phyloP scores from a whole-genome alignment of 2,888 invertebrate genomes.

The Tetropium fuscum region DNA sequence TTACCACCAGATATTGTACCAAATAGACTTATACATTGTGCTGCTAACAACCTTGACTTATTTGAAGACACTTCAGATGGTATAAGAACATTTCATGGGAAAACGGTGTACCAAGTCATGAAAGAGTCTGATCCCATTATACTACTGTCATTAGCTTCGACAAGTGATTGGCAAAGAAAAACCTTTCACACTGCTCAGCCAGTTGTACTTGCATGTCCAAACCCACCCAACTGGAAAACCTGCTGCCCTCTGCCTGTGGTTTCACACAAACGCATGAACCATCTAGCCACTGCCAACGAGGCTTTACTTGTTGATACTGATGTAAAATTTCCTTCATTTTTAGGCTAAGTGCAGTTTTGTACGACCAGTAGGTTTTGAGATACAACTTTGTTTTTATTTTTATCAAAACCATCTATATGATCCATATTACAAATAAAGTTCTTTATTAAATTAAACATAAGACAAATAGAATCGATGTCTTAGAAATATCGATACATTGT shows the following conservation, averaged over 20 bases:
- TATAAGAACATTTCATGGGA: neutral
- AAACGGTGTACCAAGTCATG: neutral
- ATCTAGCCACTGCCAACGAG: neutral
- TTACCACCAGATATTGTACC: conserved; percentile 9
- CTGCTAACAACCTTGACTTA: conserved; percentile 13
- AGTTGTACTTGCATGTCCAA: neutral
- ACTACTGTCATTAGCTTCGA: neutral
- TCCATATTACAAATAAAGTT: no score
- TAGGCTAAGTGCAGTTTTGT: no score
- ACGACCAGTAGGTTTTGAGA: no score
- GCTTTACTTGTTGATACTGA: neutral
- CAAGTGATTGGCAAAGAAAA: neutral
- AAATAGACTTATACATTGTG: no score
- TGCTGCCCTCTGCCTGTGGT: neutral
- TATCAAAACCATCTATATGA: no score
- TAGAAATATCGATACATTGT: no score
- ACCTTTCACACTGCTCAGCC: neutral
- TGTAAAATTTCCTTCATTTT: no score
- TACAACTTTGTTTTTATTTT: no score
- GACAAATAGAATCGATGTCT: no score
- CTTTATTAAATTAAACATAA: no score
- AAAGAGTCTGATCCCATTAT: neutral
- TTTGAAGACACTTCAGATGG: conserved; percentile 13
- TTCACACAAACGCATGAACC: neutral
- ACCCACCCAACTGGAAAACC: neutral